Evolutionary conservation across 2,797 vertebrate genomes (phyloP).

Genomic region (Gymnodraco acuticeps): DNA sequence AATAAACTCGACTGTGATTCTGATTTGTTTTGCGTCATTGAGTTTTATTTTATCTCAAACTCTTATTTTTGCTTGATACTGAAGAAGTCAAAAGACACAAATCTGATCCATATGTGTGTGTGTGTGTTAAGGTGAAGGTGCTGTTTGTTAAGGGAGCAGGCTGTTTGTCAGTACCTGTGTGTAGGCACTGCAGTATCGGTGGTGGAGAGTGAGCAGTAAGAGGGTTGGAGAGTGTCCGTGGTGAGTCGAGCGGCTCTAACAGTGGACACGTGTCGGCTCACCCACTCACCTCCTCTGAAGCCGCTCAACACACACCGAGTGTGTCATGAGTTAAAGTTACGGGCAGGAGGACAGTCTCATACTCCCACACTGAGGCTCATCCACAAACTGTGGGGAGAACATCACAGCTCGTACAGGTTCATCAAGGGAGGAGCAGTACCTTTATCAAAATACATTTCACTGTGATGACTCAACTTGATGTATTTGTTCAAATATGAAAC

Average conservation of each 20-base stretch:
- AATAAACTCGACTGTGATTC: too few relatives aligned
- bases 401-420: background rate
- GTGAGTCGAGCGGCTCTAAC: constrained; percentile 47
- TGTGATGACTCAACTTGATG: background rate
- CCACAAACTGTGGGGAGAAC: background rate
- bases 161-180: constrained; percentile 36
- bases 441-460: background rate
- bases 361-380: constrained; percentile 49
- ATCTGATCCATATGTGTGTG: too few relatives aligned
- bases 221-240: constrained; percentile 51
- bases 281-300: constrained; percentile 64
- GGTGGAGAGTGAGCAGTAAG: constrained; percentile 46
- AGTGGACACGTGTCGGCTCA: constrained; percentile 60
- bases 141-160: constrained; percentile 30
- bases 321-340: constrained; percentile 50
- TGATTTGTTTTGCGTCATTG: too few relatives aligned
- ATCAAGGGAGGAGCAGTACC: background rate
- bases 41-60: too few relatives aligned
- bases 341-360: constrained; percentile 51
- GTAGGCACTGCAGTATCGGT: constrained; percentile 63
- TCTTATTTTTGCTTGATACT: too few relatives aligned
- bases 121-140: background rate
- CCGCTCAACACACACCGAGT: constrained; percentile 59
- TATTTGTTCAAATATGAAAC: background rate
- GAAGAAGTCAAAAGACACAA: too few relatives aligned